Evolutionary conservation across 2,797 vertebrate genomes (phyloP).

Genomic region (Schizothorax lantsangensis): DNA sequence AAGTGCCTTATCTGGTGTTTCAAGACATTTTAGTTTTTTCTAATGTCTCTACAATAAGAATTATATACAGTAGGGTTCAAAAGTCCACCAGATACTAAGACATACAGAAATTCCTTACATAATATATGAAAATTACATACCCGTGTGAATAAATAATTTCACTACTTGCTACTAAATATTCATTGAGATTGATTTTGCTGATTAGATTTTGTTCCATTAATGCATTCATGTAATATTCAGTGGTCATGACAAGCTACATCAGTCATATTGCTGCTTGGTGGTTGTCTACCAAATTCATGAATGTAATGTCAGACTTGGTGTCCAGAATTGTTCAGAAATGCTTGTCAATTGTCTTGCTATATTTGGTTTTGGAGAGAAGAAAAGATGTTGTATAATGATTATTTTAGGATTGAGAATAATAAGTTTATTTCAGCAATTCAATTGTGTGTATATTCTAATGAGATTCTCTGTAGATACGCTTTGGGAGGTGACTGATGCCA

Average conservation of each 20-base stretch:
- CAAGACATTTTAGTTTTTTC: neutral
- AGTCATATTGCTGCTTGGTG: neutral
- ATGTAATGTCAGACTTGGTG: neutral
- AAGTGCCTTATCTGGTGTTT: neutral
- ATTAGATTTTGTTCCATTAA: slow-evolving; percentile 45
- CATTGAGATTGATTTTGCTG: slow-evolving; percentile 46
- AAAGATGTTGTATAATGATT: neutral
- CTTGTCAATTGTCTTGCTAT: neutral
- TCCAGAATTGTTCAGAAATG: neutral
- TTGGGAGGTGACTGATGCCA: slow-evolving; percentile 43
- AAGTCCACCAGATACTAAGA: slow-evolving; percentile 6
- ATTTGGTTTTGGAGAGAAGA: neutral
- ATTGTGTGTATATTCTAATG: slow-evolving; percentile 5
- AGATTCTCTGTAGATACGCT: slow-evolving; percentile 6
- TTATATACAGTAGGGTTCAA: neutral
- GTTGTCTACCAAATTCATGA: neutral
- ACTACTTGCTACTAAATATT: slow-evolving; percentile 48
- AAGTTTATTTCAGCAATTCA: slow-evolving; percentile 40
- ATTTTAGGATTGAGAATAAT: slow-evolving; percentile 4
- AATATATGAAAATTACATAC: neutral
- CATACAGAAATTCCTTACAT: neutral
- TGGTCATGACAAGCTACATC: neutral
- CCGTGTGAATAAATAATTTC: slow-evolving; percentile 37
- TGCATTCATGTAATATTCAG: slow-evolving; percentile 30
- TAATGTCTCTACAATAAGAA: neutral